Conservation (phyloP, 2,797 vertebrate genomes). For the Artibeus lituratus region DNA sequence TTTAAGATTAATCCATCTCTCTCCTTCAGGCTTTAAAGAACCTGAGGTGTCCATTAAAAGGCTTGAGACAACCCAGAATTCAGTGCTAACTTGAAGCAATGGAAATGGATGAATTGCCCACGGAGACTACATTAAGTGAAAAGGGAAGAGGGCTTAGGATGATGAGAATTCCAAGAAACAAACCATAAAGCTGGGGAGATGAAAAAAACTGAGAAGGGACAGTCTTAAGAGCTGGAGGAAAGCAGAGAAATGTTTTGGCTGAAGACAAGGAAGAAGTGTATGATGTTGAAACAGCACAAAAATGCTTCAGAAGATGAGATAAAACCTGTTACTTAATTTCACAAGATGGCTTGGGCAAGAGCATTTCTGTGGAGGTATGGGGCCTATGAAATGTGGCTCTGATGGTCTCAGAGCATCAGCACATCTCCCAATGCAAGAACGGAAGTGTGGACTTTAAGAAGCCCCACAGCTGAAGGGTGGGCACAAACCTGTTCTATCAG, state of each 20-base stretch:
- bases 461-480: neutral
- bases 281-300: neutral
- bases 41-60: neutral
- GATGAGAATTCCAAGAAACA: neutral
- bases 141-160: neutral
- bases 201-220: neutral
- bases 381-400: neutral
- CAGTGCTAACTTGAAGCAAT: neutral
- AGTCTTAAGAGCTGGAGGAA: neutral
- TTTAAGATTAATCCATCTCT: neutral
- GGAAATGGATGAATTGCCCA: neutral
- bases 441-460: neutral
- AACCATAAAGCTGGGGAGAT: neutral
- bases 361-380: neutral
- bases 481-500: neutral
- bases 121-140: neutral
- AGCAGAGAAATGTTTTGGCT: neutral
- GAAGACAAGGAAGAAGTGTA: neutral
- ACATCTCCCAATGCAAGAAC: neutral
- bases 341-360: neutral
- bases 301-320: neutral
- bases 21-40: neutral
- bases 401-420: neutral
- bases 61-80: neutral
- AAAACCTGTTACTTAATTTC: neutral